Base-by-base conservation (phyloP, 2,888 invertebrate genomes). In the Crematogaster levior region DNA sequence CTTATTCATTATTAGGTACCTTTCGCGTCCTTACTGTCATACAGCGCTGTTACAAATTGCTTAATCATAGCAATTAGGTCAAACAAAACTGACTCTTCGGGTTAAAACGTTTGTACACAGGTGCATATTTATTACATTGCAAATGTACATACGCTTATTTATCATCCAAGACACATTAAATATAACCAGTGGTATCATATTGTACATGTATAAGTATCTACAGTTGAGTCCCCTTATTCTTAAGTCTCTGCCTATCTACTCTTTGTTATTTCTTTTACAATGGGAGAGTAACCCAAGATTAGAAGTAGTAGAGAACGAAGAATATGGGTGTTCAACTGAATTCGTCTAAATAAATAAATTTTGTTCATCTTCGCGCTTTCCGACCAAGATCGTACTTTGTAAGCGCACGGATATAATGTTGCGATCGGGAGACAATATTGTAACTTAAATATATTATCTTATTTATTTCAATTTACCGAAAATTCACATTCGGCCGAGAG, bases 91-190 rank as follows among this genome's bases (percentile, higher is more conserved):
- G 70, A 77, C 56, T 65, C 12, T 53, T 68, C 15, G 12, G 53
- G 9, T 81, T 60, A 24, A 70, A 75, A 63, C 63, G 53, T 74
- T 70, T 84, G 72, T 83, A 83, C 79, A 83, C 60, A 56, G 61
- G 77, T 79, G 79, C 66, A 81, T 81, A 79, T 85, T 88, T 89
- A 88, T 90, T 89, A 88, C 84, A 81, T 81, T 63, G 89, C 86
- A 90, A 90, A 89, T 91, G 85, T 91, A 91, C 89, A 90, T 87
- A 89, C 81, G 82, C 84, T 87, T 88, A 74, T 85, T 70, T 86
- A 86, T 85, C 84, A 46, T 91, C 88, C 90, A 90, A 88, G 89
- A 90, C 90, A 91, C 90, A 91, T 88, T 90, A 87, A 89, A 90
- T 89, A 90, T 89, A 85, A 21, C 86, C 83, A 53, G 84, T 90